phyloP scores from a whole-genome alignment of 2,797 vertebrate genomes.

The Spea hammondii region DNA sequence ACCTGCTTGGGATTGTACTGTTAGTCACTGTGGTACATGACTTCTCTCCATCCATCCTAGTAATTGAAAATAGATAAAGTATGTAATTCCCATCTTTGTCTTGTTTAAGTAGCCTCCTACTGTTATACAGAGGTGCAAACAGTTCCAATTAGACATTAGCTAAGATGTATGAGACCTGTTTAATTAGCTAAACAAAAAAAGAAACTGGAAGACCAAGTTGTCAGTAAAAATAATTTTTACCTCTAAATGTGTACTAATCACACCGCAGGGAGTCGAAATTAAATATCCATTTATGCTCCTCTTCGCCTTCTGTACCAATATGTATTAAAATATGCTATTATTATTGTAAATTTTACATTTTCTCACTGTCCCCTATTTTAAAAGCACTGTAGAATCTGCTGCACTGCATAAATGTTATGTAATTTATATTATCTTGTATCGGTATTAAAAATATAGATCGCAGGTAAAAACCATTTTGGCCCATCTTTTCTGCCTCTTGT shows the following conservation, averaged over 20 bases:
- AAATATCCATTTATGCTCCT: slow-evolving; percentile 43
- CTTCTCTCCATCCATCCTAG: slow-evolving; percentile 38
- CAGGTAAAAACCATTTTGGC: too few species aligned
- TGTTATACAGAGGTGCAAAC: slow-evolving; percentile 51
- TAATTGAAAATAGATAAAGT: slow-evolving; percentile 53
- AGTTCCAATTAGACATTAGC: slow-evolving; percentile 50
- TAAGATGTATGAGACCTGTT: slow-evolving; percentile 47
- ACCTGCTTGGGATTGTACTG: slow-evolving; percentile 40
- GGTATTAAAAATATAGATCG: too few species aligned
- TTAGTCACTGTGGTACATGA: slow-evolving; percentile 43
- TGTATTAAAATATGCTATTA: too few species aligned
- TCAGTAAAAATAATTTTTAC: slow-evolving; percentile 44
- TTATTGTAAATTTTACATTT: too few species aligned
- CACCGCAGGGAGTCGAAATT: slow-evolving; percentile 29
- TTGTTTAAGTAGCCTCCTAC: slow-evolving; percentile 50
- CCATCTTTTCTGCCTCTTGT: too few species aligned
- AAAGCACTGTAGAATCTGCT: too few species aligned
- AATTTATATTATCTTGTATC: too few species aligned
- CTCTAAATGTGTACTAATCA: slow-evolving; percentile 44
- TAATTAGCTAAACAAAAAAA: slow-evolving; percentile 46
- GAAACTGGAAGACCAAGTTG: slow-evolving; percentile 30
- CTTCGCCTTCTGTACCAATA: background rate
- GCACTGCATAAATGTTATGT: too few species aligned
- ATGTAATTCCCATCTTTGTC: slow-evolving; percentile 46
- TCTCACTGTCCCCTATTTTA: too few species aligned